phyloP scores from a whole-genome alignment of 2,888 invertebrate genomes.

The Dynastes hyllus region DNA sequence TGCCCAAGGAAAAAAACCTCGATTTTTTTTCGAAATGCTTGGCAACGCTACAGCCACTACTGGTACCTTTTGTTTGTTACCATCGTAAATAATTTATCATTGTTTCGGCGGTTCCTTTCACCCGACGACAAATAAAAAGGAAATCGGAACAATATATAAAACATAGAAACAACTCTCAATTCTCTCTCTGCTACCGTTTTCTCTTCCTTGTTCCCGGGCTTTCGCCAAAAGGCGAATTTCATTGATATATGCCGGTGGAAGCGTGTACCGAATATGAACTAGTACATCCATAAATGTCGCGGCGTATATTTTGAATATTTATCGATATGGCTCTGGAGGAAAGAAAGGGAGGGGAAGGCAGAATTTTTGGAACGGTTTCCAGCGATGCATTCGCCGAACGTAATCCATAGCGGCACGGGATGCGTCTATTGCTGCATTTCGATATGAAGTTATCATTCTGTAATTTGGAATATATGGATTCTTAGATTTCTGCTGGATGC shows the following conservation, averaged over 20 bases:
- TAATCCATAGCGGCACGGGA: background rate
- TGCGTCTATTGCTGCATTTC: too few relatives aligned
- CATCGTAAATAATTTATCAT: conserved; percentile 45
- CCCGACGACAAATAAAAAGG: conserved; percentile 39
- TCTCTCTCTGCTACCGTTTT: background rate
- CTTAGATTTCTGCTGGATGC: too few relatives aligned
- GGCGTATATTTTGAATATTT: conserved; percentile 38
- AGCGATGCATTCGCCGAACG: background rate
- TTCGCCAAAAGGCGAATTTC: conserved; percentile 17
- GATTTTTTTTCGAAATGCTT: background rate
- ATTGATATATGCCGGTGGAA: conserved; percentile 32
- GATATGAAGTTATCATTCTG: too few relatives aligned
- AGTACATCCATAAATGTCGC: conserved; percentile 27
- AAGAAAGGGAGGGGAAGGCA: background rate
- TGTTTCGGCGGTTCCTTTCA: conserved; percentile 42
- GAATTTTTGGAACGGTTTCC: background rate
- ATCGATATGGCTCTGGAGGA: conserved; percentile 6
- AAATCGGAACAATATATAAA: conserved; percentile 45
- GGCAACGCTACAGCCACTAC: background rate
- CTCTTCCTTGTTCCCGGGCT: background rate
- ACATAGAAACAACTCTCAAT: conserved; percentile 37
- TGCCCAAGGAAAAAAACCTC: background rate
- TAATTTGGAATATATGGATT: too few relatives aligned
- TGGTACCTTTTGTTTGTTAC: conserved; percentile 40
- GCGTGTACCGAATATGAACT: conserved; percentile 29